Base-by-base conservation (phyloP, 35 echinoderm and acorn worm genomes). In the Hemicentrotus pulcherrimus region DNA sequence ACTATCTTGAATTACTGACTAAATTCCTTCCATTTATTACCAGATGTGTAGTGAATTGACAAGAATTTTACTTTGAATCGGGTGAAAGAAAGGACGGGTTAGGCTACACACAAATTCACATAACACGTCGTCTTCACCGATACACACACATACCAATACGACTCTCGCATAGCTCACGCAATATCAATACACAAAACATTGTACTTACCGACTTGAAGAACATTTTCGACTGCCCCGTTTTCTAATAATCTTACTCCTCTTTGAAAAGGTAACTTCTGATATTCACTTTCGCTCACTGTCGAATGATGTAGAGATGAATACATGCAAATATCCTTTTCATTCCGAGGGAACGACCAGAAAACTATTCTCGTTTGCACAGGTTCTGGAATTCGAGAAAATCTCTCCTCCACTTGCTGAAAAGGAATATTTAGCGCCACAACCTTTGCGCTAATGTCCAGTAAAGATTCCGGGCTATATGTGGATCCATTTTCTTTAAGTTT, bases 311-410 rank as follows among this genome's bases (percentile, higher is more conserved):
- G 95, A 19, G 98, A 99, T 93, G 98, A 99, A 96, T 99, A 99
- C 98, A 99, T 99, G 95, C 98, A 99, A 94, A 99, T 99, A 95
- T 99, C 98, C 96, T 99, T 99, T 48, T 99, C 98, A 96, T 99
- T 99, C 46, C 98, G 95, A 95, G 98, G 98, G 88, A 99, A 99
- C 91, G 98, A 99, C 98, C 98, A 99, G 94, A 96, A 99, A 85
- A 99, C 98, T 94, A 99, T 99, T 95, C 96, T 96, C 92, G 95
- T 99, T 95, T 99, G 98, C 47, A 99, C 98, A 46, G 98, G 98
- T 95, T 99, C 98, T 88, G 98, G 98, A 95, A 99, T 99, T 41
- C 98, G 97, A 87, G 98, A 99, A 99, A 96, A 99, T 88, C 98
- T 88, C 91, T 99, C 98, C 93, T 99, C 98, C 88, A 99, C 98